Percentiles rank a stretch among this genome's conserved stretches.
Evolutionary conservation across 2,888 invertebrate species (phyloP).

Genomic region (Sphaerophoria taeniata): DNA sequence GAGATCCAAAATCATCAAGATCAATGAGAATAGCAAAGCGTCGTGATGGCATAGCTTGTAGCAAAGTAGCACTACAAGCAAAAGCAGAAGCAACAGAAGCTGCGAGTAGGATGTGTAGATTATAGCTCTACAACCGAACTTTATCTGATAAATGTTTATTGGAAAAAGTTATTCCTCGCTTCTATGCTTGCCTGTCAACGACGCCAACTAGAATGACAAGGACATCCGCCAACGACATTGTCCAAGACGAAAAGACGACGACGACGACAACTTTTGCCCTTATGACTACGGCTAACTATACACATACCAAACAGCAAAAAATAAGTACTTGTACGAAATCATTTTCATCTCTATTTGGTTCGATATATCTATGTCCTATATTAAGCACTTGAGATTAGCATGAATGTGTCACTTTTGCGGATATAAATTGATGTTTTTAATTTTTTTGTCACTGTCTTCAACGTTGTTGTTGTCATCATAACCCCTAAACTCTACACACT

Average conservation of each 20-base stretch:
- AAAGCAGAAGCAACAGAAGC: too few species aligned
- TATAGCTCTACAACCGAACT: slow-evolving; percentile 59
- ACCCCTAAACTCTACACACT: slow-evolving; percentile 8
- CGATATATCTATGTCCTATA: background rate
- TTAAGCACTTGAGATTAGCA: background rate
- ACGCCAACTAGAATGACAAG: slow-evolving; percentile 32
- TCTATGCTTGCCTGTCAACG: slow-evolving; percentile 20
- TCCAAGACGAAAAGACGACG: background rate
- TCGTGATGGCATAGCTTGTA: background rate
- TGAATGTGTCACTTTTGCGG: slow-evolving; percentile 38
- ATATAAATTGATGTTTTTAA: slow-evolving; percentile 59
- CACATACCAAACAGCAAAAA: slow-evolving; percentile 4
- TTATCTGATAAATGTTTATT: slow-evolving; percentile 39
- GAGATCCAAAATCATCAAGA: slow-evolving; percentile 5
- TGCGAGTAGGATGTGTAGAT: too few species aligned
- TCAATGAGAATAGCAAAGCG: slow-evolving; percentile 47
- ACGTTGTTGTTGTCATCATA: background rate
- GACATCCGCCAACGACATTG: slow-evolving; percentile 1
- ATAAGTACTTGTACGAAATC: too few species aligned
- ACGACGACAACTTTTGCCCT: slow-evolving; percentile 35
- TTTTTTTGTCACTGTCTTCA: slow-evolving; percentile 20
- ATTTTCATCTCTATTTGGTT: background rate
- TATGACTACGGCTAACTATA: slow-evolving; percentile 44
- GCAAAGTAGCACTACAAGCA: too few species aligned
- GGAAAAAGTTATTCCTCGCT: background rate